These are phyloP conservation scores for Cetoscarus ocellatus DNA, from an alignment of 2,797 vertebrate genomes.

Conservation along the genomic window DNA sequence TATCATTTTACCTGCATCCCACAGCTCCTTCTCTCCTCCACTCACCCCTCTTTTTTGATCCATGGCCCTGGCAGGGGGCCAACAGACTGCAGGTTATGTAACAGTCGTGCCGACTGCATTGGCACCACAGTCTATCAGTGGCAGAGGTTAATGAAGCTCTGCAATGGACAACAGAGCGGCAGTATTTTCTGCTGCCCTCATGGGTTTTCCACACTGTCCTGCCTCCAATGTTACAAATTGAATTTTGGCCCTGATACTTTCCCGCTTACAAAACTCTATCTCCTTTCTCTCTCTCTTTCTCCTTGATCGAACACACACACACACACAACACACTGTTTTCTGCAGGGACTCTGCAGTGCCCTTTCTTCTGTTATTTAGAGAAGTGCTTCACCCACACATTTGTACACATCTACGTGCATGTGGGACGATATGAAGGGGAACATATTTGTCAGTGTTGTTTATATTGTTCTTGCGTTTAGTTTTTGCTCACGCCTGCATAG, in stretches of 20 bases:
- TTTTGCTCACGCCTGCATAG: slow-evolving; percentile 26
- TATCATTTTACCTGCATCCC: slow-evolving; percentile 24
- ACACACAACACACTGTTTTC: slow-evolving; percentile 25
- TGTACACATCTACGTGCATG: slow-evolving; percentile 21
- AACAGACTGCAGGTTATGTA: slow-evolving; percentile 50
- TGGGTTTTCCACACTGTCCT: slow-evolving; percentile 48
- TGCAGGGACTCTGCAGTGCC: slow-evolving; percentile 15
- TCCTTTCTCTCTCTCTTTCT: neutral
- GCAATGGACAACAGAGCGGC: slow-evolving; percentile 40
- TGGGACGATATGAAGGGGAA: slow-evolving; percentile 15
- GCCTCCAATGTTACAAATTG: slow-evolving; percentile 48
- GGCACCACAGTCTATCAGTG: slow-evolving; percentile 34
- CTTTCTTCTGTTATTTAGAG: slow-evolving; percentile 18
- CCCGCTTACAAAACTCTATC: slow-evolving; percentile 22
- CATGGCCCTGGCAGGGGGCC: slow-evolving; percentile 31
- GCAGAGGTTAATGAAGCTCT: slow-evolving; percentile 67
- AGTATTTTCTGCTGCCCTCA: slow-evolving; percentile 62
- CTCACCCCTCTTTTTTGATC: slow-evolving; percentile 31
- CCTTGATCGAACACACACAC: slow-evolving; percentile 5
- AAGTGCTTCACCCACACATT: slow-evolving; percentile 33
- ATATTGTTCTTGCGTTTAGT: slow-evolving; percentile 42
- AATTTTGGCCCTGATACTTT: slow-evolving; percentile 36
- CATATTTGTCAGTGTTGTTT: slow-evolving; percentile 40
- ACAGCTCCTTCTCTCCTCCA: slow-evolving; percentile 13
- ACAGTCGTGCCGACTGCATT: slow-evolving; percentile 33